Evolutionary conservation across 1,140 invertebrate species (phyloP).

Genomic region (Drosophila sp.): DNA sequence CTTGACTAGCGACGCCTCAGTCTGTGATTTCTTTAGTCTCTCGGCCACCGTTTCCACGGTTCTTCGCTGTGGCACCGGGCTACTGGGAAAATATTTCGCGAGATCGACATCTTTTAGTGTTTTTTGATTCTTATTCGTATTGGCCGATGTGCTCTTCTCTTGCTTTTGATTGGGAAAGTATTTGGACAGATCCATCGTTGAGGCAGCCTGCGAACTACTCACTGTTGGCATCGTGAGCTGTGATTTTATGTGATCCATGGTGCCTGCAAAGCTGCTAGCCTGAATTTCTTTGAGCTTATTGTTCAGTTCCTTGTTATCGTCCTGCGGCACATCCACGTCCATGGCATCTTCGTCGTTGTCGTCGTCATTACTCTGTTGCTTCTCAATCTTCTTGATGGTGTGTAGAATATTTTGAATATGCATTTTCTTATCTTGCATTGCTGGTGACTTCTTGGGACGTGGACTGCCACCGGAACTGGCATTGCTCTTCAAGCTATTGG

Average conservation of each 20-base stretch:
- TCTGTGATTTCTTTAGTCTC: constrained; percentile 70
- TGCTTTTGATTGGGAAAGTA: constrained; percentile 81
- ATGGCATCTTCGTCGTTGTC: constrained; percentile 49
- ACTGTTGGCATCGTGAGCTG: constrained; percentile 76
- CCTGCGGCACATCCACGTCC: constrained; percentile 43
- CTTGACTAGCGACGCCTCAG: constrained; percentile 50
- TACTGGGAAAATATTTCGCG: constrained; percentile 79
- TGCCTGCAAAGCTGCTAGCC: constrained; percentile 74
- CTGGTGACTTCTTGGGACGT: constrained; percentile 29
- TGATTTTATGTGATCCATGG: constrained; percentile 75
- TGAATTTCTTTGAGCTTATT: constrained; percentile 76
- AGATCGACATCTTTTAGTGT: constrained; percentile 78
- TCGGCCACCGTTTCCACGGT: constrained; percentile 71
- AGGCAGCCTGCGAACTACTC: constrained; percentile 55
- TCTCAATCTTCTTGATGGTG: constrained; percentile 58
- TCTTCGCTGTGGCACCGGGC: constrained; percentile 72
- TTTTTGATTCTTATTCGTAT: constrained; percentile 78
- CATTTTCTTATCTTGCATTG: constrained; percentile 55
- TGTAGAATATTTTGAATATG: constrained; percentile 65
- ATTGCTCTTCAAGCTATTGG: constrained; percentile 62
- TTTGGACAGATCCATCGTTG: constrained; percentile 74
- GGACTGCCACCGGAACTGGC: constrained; percentile 48
- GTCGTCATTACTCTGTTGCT: constrained; percentile 40
- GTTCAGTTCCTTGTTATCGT: constrained; percentile 47
- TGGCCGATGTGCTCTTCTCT: constrained; percentile 58